These are phyloP conservation scores for Teleiodes luculella DNA, from an alignment of 2,888 invertebrate species.

Conservation along the genomic window DNA sequence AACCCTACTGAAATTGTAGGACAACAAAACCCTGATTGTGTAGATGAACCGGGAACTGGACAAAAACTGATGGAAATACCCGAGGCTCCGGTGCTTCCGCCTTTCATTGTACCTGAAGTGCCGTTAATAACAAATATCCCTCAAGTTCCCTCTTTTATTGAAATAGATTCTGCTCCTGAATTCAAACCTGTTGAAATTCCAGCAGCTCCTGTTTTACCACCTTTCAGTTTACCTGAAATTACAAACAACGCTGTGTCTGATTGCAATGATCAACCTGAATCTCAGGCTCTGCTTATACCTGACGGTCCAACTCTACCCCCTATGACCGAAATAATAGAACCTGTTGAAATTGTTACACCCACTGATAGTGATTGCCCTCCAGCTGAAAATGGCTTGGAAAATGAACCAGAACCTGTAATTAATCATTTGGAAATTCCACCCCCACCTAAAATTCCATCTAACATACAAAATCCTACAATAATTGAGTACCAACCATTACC, in stretches of 20 bases:
- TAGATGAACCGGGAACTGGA: background rate
- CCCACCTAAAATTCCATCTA: background rate
- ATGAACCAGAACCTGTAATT: background rate
- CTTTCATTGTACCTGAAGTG: background rate
- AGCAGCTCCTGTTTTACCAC: constrained; percentile 21
- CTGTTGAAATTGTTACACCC: background rate
- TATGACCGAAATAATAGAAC: background rate
- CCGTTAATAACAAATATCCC: background rate
- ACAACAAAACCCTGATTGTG: background rate
- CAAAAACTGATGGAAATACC: background rate
- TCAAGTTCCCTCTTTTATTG: background rate
- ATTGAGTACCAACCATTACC: constrained; percentile 1
- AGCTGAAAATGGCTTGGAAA: background rate
- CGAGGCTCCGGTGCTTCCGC: background rate
- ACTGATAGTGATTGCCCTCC: background rate
- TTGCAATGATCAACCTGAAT: background rate
- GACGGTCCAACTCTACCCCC: constrained; percentile 14
- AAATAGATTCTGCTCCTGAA: background rate
- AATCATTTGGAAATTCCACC: background rate
- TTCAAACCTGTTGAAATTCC: constrained; percentile 18
- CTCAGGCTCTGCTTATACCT: constrained; percentile 6
- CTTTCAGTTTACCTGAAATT: constrained; percentile 14
- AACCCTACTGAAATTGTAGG: no score
- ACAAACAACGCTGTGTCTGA: constrained; percentile 2
- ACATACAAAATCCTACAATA: background rate